These are phyloP conservation scores for Acropternis orthonyx DNA, from an alignment of 2,797 vertebrate genomes.

Conservation along the genomic window DNA sequence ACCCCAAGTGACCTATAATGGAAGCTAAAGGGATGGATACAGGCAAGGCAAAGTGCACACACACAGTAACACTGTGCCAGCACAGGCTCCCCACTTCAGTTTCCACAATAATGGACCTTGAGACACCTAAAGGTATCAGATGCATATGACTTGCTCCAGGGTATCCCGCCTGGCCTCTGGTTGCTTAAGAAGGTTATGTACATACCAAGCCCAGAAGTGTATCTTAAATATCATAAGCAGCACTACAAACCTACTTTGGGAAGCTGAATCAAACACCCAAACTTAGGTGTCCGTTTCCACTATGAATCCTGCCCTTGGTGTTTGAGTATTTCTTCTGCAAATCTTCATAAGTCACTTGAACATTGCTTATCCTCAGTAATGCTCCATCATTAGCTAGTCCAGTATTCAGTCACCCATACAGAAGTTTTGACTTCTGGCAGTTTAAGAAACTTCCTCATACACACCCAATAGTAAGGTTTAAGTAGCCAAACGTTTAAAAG, in stretches of 20 bases:
- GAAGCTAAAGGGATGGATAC: not conserved
- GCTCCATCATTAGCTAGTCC: not conserved
- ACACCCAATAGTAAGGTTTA: not conserved
- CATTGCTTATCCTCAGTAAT: not conserved
- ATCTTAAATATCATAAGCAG: not conserved
- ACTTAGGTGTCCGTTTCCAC: not conserved
- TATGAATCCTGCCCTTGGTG: not conserved
- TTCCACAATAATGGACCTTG: fast-evolving
- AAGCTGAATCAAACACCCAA: not conserved
- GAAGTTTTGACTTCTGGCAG: not conserved
- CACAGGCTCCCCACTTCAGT: not conserved
- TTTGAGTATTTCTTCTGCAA: not conserved
- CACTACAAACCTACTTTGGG: not conserved
- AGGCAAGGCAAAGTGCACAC: not conserved
- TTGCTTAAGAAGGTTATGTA: fast-evolving
- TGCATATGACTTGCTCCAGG: not conserved
- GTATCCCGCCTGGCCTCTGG: not conserved
- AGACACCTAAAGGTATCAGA: not conserved
- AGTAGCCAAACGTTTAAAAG: not conserved
- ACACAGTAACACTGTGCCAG: not conserved
- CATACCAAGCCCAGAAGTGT: not conserved
- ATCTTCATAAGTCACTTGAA: not conserved
- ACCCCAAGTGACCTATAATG: not conserved
- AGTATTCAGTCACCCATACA: not conserved
- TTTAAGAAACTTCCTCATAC: not conserved